phyloP scores from a whole-genome alignment of 2,113 vertebrate species.

The Vulpes vulpes region DNA sequence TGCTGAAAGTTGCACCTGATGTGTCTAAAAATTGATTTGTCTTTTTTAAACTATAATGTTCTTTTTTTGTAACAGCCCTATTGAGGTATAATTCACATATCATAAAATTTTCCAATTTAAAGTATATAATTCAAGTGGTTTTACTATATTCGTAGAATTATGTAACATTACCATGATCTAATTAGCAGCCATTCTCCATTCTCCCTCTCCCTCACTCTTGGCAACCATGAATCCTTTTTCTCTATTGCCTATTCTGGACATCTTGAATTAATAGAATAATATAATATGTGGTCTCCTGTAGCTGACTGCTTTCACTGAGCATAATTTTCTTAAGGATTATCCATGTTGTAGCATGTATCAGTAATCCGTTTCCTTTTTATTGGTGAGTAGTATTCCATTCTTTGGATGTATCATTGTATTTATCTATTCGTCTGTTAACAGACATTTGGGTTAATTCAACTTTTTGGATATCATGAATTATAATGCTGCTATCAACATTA shows the following conservation, averaged over 20 bases:
- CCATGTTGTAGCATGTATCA: not conserved
- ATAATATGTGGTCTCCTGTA: not conserved
- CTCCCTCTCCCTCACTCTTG: not conserved
- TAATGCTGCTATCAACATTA: not conserved
- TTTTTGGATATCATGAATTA: not conserved
- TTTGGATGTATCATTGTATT: not conserved
- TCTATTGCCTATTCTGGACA: not conserved
- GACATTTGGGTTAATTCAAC: not conserved
- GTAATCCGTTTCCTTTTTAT: not conserved
- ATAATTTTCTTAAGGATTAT: not conserved
- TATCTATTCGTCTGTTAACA: not conserved
- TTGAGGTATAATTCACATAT: not conserved
- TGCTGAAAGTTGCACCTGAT: not conserved
- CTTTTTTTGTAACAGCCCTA: slow-evolving; percentile 20
- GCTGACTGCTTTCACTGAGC: not conserved
- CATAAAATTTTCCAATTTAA: not conserved
- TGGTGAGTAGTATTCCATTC: not conserved
- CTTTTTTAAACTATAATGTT: not conserved
- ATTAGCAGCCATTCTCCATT: not conserved
- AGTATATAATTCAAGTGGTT: not conserved
- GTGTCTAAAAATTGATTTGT: not conserved
- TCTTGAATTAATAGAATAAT: not conserved
- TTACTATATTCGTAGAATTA: not conserved
- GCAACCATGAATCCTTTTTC: not conserved
- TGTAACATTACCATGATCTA: not conserved